phyloP scores from a whole-genome alignment of 2,888 invertebrate species.

The Dysmachus trigonus region DNA sequence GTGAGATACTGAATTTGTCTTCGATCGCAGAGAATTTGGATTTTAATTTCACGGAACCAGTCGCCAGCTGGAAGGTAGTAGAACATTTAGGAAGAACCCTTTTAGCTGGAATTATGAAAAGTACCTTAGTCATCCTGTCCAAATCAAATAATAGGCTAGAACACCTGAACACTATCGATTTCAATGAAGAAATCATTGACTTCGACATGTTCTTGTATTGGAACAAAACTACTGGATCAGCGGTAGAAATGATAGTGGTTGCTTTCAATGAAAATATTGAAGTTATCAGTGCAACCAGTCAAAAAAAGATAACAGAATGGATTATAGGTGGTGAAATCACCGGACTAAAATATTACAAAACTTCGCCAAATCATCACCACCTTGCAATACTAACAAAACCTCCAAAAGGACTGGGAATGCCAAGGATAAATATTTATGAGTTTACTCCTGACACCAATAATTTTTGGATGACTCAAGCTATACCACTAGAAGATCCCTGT shows the following conservation, averaged over 20 bases:
- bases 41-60: conserved; percentile 55
- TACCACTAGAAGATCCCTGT: conserved; percentile 55
- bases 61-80: conserved; percentile 58
- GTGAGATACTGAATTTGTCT: conserved; percentile 58
- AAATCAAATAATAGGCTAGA: conserved; percentile 31
- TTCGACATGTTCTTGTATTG: background rate
- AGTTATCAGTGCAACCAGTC: background rate
- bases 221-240: background rate
- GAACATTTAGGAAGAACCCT: conserved; percentile 54
- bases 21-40: conserved; percentile 58
- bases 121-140: conserved; percentile 54
- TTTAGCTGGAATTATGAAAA: conserved; percentile 56
- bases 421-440: conserved; percentile 57
- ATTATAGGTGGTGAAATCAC: conserved; percentile 53
- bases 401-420: conserved; percentile 43
- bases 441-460: conserved; percentile 55
- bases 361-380: conserved; percentile 53
- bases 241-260: background rate
- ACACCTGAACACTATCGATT: conserved; percentile 2
- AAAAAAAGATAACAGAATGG: conserved; percentile 57
- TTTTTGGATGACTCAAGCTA: conserved; percentile 60
- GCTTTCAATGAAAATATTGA: conserved; percentile 33
- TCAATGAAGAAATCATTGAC: background rate
- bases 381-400: conserved; percentile 54
- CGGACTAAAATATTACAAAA: conserved; percentile 54